Conservation (phyloP, 2,797 vertebrate species). For the Pseudochirops corinnae region DNA sequence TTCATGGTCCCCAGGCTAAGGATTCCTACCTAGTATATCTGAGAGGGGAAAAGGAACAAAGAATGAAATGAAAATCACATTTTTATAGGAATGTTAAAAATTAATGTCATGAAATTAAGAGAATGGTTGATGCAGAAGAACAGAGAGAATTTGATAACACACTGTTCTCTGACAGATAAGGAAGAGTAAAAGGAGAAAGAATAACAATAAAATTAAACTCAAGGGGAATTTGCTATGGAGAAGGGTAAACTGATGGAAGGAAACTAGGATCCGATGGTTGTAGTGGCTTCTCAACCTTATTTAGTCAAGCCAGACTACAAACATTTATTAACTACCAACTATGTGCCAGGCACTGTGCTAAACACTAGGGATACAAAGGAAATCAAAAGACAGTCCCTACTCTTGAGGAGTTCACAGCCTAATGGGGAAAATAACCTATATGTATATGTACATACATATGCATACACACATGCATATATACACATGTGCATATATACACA, state of each 20-base stretch:
- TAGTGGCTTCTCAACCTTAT: background rate
- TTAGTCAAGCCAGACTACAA: background rate
- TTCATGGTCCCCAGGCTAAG: background rate
- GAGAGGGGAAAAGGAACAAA: background rate
- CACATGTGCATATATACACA: no score
- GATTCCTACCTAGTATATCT: background rate
- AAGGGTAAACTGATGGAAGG: background rate
- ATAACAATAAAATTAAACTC: background rate
- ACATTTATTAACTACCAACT: background rate
- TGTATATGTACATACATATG: background rate
- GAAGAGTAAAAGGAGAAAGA: background rate
- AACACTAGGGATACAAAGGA: background rate
- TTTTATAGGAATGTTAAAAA: background rate
- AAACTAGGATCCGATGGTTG: background rate
- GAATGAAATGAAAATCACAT: background rate
- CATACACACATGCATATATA: no score
- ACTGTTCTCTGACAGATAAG: background rate
- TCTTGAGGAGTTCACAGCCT: background rate
- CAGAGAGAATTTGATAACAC: background rate
- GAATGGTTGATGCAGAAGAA: background rate
- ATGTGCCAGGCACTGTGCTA: background rate
- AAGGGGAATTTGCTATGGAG: background rate
- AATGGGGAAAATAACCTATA: background rate
- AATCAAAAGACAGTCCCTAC: background rate
- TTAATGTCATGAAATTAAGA: background rate